A percentile compares a stretch with the other conserved stretches of the same genome.
Evolutionary conservation across 2,113 vertebrate species (phyloP).

Genomic region (Tachysurus vachellii): DNA sequence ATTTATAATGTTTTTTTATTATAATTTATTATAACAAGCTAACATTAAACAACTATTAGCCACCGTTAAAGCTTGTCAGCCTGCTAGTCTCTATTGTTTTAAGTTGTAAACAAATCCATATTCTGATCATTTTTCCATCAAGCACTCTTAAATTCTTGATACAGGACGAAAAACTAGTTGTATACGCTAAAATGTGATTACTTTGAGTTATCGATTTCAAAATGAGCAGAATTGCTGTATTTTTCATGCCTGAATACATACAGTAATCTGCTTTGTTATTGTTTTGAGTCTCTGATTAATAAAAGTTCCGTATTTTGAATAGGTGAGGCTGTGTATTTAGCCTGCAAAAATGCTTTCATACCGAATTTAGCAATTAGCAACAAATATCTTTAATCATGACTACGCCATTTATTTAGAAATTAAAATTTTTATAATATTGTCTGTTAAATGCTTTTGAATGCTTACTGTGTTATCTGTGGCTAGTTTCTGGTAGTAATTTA

Average conservation of each 20-base stretch:
- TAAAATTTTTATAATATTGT: too few relatives aligned
- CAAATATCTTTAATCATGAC: neutral
- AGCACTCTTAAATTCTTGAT: neutral
- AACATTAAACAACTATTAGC: neutral
- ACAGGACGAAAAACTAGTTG: neutral
- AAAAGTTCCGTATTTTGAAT: neutral
- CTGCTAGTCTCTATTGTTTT: neutral
- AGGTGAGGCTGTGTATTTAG: neutral
- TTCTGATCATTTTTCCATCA: neutral
- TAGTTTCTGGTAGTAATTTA: neutral
- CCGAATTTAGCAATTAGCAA: neutral
- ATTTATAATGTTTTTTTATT: neutral
- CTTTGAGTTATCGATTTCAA: neutral
- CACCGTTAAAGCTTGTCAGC: neutral
- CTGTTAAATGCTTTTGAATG: too few relatives aligned
- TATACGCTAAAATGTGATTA: neutral
- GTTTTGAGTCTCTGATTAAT: neutral
- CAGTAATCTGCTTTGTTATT: neutral
- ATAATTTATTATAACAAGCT: neutral
- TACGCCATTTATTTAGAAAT: too few relatives aligned
- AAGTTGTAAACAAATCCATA: too few relatives aligned
- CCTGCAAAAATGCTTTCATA: neutral
- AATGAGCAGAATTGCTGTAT: neutral
- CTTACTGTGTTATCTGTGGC: too few relatives aligned
- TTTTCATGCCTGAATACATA: neutral